Evolutionary conservation across 2,113 vertebrate species (phyloP).

Genomic region (Copsychus sechellarum): DNA sequence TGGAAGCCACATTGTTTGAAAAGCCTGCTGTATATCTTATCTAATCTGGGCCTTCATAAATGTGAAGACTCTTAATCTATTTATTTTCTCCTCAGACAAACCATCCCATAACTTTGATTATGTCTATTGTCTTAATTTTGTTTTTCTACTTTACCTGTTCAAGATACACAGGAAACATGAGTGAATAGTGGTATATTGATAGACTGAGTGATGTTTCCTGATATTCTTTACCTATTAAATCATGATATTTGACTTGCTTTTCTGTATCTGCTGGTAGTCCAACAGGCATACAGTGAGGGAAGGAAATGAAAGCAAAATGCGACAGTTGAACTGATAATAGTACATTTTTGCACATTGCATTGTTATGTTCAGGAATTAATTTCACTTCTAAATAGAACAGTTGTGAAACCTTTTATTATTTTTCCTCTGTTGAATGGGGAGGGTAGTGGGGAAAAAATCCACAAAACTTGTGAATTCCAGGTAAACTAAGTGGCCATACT

Average conservation of each 20-base stretch:
- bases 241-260: background rate
- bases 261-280: background rate
- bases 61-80: background rate
- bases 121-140: background rate
- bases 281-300: background rate
- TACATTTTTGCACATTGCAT: background rate
- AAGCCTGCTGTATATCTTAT: background rate
- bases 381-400: background rate
- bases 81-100: background rate
- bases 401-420: background rate
- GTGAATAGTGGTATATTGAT: background rate
- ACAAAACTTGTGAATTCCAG: background rate
- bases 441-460: background rate
- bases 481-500: background rate
- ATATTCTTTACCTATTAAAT: background rate
- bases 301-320: background rate
- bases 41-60: background rate
- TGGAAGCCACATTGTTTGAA: background rate
- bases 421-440: background rate
- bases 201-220: background rate
- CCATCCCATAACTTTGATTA: background rate
- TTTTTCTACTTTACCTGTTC: background rate
- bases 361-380: background rate
- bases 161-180: background rate
- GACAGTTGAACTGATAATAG: fast-evolving